Evolutionary conservation across 2,797 vertebrate species (phyloP).

Genomic region (Carduelis carduelis): DNA sequence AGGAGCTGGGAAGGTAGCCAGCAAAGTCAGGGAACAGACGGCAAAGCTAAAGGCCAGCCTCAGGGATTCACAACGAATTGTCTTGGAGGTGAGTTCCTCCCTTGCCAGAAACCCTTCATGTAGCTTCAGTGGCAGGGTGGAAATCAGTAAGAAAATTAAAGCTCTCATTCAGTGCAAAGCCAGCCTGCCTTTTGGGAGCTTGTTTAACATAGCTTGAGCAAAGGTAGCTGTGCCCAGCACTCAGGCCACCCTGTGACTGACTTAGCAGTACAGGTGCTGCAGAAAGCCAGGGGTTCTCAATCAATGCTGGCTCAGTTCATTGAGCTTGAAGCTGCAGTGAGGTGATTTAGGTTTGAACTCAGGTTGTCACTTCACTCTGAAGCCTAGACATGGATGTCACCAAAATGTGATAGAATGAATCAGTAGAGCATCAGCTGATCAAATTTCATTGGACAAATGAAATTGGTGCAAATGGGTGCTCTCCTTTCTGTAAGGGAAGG

Average conservation of each 20-base stretch:
- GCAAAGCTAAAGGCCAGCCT: conserved; percentile 25
- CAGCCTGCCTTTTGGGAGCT: not conserved
- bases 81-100: not conserved
- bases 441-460: not conserved
- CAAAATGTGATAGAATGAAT: not conserved
- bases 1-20: conserved; percentile 38
- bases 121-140: not conserved
- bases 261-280: not conserved
- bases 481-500: not conserved
- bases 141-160: not conserved
- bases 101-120: not conserved
- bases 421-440: not conserved
- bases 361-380: not conserved
- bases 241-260: not conserved
- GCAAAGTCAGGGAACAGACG: conserved; percentile 11
- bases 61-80: not conserved
- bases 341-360: not conserved
- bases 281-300: not conserved
- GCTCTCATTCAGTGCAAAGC: not conserved
- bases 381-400: not conserved
- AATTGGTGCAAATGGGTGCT: not conserved
- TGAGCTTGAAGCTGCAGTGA: not conserved
- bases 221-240: not conserved
- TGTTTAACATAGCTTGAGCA: not conserved
- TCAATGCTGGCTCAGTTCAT: not conserved